phyloP scores from a whole-genome alignment of 2,113 vertebrate species.

The Rhodinocichla rosea region DNA sequence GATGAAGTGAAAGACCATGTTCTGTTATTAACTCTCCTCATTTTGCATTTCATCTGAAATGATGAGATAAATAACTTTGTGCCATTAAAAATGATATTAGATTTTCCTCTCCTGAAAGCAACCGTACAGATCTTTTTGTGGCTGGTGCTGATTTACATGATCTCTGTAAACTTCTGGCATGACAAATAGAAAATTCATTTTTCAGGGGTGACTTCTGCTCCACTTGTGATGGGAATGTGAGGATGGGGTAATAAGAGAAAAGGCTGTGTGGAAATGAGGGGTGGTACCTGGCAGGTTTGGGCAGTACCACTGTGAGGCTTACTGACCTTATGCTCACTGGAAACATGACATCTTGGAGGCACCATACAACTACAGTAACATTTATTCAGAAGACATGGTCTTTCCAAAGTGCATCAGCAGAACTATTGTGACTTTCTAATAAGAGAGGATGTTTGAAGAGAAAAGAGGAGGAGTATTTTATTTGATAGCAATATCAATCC shows the following conservation, averaged over 20 bases:
- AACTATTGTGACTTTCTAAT: neutral
- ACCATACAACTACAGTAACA: neutral
- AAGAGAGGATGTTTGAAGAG: neutral
- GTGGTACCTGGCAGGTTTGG: neutral
- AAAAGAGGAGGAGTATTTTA: neutral
- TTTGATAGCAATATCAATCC: neutral
- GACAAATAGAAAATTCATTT: neutral
- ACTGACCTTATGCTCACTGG: neutral
- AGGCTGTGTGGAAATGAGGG: neutral
- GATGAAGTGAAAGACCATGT: neutral
- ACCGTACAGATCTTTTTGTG: neutral
- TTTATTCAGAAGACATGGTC: neutral
- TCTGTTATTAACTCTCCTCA: neutral
- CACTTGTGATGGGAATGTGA: neutral
- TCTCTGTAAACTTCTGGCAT: neutral
- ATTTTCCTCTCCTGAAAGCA: neutral
- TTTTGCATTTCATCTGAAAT: neutral
- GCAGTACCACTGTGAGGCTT: neutral
- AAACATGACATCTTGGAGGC: neutral
- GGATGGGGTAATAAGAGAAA: neutral
- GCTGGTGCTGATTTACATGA: accelerated
- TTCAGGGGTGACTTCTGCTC: neutral
- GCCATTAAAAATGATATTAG: neutral
- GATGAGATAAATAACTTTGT: neutral
- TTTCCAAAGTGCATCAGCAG: neutral